Conservation (phyloP, 2,113 vertebrate species). For the Nettapus auritus region DNA sequence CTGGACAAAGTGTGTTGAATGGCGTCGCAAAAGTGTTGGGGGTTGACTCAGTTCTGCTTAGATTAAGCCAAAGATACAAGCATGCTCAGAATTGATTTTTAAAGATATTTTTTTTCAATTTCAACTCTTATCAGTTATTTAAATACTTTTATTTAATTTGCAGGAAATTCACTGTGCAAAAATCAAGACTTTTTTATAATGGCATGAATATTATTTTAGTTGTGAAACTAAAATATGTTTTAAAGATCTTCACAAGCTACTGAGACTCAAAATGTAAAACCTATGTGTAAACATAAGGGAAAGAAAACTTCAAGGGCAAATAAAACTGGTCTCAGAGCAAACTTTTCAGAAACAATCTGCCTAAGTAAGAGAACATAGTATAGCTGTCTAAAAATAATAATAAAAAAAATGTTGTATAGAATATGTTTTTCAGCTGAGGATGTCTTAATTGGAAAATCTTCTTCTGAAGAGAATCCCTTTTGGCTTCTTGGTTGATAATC, state of each 20-base stretch:
- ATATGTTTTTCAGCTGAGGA: not conserved
- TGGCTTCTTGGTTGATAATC: not conserved
- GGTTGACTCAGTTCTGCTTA: not conserved
- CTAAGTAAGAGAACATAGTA: not conserved
- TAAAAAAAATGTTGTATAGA: not conserved
- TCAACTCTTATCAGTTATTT: not conserved
- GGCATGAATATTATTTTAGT: not conserved
- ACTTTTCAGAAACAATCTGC: not conserved
- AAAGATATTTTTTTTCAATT: not conserved
- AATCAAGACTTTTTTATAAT: not conserved
- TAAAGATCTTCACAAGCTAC: not conserved
- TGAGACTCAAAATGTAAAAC: not conserved
- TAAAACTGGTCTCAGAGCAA: not conserved
- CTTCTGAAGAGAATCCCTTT: not conserved
- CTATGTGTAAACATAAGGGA: not conserved
- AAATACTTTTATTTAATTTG: not conserved
- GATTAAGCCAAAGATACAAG: not conserved
- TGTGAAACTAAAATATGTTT: not conserved
- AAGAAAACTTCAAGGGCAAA: not conserved
- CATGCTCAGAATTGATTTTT: not conserved
- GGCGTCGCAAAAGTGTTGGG: not conserved
- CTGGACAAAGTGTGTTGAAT: not conserved
- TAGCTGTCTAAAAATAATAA: not conserved
- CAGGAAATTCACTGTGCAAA: not conserved
- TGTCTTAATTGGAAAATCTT: not conserved